phyloP scores from a whole-genome alignment of 2,888 invertebrate species.

The Leptopilina drosophilae region DNA sequence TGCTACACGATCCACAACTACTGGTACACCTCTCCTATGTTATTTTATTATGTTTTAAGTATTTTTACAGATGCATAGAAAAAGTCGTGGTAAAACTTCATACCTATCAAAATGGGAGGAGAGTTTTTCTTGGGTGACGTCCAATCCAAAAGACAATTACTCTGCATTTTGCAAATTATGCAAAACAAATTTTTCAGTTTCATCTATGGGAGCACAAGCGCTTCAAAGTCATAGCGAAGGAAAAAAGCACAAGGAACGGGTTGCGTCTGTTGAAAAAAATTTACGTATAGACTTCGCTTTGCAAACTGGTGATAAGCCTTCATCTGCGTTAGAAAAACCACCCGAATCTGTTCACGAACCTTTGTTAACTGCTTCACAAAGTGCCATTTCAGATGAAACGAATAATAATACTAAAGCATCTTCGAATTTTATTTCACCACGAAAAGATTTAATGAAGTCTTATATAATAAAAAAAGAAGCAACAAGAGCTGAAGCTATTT shows the following conservation, averaged over 20 bases:
- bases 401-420: not conserved
- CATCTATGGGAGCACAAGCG: not conserved
- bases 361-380: not conserved
- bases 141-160: no score
- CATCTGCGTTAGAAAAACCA: not conserved
- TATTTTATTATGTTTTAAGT: no score
- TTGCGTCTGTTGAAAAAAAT: not conserved
- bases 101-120: no score
- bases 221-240: constrained; percentile 22
- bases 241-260: not conserved
- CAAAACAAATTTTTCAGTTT: not conserved
- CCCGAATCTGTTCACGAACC: not conserved
- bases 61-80: no score
- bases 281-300: not conserved
- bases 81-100: no score
- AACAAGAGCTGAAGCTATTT: constrained; percentile 44
- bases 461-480: constrained; percentile 32
- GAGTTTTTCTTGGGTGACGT: no score
- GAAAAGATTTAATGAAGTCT: not conserved
- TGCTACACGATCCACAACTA: no score
- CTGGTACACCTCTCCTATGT: no score
- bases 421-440: not conserved
- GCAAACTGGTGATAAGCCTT: not conserved
- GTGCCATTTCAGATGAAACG: not conserved
- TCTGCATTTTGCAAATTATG: not conserved